Evolutionary conservation across 2,113 vertebrate species (phyloP).

Genomic region (Myotis yumanensis): DNA sequence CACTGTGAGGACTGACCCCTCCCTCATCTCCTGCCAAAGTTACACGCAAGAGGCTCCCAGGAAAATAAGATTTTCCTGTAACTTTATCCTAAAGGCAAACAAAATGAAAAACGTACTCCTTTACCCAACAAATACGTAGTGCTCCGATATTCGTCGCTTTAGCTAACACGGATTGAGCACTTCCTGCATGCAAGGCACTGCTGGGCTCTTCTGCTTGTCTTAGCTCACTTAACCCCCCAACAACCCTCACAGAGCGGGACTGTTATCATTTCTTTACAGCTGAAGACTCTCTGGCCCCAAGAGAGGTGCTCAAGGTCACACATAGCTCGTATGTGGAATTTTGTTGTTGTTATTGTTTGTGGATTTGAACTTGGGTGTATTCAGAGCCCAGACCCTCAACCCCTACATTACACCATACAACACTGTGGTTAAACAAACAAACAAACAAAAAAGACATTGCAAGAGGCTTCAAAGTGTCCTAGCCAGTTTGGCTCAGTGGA

Average conservation of each 20-base stretch:
- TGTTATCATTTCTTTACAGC: neutral
- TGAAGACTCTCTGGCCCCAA: neutral
- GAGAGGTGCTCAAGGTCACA: neutral
- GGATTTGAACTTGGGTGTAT: neutral
- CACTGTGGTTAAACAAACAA: neutral
- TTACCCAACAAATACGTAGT: neutral
- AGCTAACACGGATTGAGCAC: neutral
- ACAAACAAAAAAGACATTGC: neutral
- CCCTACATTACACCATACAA: neutral
- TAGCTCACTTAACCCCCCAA: neutral
- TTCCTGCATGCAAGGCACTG: neutral
- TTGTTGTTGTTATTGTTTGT: neutral
- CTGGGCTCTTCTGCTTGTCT: neutral
- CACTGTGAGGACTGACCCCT: accelerated
- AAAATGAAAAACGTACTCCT: neutral
- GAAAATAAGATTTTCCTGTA: neutral
- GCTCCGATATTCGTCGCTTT: neutral
- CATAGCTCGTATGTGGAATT: neutral
- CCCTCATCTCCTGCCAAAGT: neutral
- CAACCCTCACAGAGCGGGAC: neutral
- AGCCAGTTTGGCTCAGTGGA: too few relatives aligned
- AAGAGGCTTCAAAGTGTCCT: constrained; percentile 3
- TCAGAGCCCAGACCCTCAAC: neutral
- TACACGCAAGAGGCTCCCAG: neutral
- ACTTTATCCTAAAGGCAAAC: constrained; percentile 36